A percentile compares a stretch with the other conserved stretches of the same genome.
Conservation (phyloP, 2,113 vertebrate genomes). For the Ardeotis arabs region DNA sequence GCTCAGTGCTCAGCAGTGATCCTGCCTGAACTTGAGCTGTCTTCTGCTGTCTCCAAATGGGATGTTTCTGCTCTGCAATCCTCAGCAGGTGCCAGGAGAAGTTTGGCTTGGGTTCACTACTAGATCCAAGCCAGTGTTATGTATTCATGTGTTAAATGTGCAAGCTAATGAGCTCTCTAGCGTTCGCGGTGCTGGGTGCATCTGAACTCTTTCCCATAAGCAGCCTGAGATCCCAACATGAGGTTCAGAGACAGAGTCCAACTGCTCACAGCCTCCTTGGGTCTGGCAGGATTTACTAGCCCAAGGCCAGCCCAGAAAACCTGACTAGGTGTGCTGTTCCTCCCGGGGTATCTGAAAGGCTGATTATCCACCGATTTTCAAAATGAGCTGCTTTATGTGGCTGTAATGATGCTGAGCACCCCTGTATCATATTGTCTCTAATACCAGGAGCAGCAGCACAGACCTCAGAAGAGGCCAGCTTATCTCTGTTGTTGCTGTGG, state of each 20-base stretch:
- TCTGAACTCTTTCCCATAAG: background rate
- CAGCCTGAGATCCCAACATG: background rate
- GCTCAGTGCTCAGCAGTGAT: fast-evolving
- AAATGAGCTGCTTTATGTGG: background rate
- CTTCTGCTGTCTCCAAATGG: background rate
- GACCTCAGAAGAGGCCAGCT: background rate
- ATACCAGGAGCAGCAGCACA: background rate
- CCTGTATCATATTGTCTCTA: fast-evolving
- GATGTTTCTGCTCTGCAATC: background rate
- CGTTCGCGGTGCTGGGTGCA: background rate
- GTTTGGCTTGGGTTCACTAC: background rate
- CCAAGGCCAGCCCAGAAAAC: background rate
- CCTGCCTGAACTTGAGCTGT: background rate
- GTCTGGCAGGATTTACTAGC: background rate
- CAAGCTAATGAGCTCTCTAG: background rate
- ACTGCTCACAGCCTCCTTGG: background rate
- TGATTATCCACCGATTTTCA: background rate
- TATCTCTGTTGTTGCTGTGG: background rate
- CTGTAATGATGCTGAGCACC: background rate
- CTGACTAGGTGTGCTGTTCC: background rate
- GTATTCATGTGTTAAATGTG: background rate
- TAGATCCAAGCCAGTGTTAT: background rate
- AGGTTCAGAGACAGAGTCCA: background rate
- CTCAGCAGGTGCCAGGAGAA: background rate
- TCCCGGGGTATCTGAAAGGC: background rate